phyloP scores from a whole-genome alignment of 2,888 invertebrate species.

The Agonopterix arenella region DNA sequence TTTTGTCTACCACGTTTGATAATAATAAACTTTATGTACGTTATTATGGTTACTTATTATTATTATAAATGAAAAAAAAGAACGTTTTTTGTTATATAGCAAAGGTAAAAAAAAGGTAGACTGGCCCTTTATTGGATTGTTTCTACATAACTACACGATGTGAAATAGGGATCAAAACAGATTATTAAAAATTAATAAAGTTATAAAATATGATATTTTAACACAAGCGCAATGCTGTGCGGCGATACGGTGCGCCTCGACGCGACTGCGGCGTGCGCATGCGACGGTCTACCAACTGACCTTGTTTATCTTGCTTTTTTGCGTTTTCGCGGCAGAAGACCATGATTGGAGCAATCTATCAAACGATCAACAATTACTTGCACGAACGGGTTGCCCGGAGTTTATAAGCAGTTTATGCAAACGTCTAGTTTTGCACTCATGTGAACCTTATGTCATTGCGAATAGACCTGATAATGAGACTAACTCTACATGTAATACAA shows the following conservation, averaged over 20 bases:
- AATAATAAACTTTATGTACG: not conserved
- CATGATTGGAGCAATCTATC: conserved; percentile 8
- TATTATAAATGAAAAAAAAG: no score
- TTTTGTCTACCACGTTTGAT: conserved; percentile 6
- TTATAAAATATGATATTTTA: not conserved
- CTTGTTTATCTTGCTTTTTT: conserved; percentile 30
- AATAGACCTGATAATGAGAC: no score
- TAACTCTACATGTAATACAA: no score
- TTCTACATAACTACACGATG: no score
- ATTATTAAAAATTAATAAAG: not conserved
- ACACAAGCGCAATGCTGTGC: conserved; percentile 35
- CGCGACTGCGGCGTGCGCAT: conserved; percentile 32
- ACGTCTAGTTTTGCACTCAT: no score
- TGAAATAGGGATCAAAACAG: no score
- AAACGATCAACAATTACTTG: conserved; percentile 9
- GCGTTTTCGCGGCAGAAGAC: conserved; percentile 18
- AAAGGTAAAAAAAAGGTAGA: no score
- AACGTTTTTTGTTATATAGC: no score
- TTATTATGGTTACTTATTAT: no score
- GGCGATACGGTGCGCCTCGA: conserved; percentile 33
- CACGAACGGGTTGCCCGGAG: conserved; percentile 5
- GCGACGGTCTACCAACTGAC: conserved; percentile 30
- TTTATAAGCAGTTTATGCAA: no score
- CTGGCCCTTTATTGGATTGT: no score
- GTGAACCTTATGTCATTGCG: no score